Percentiles rank a stretch among this genome's conserved stretches.
These are phyloP conservation scores for Drosophila macrospina DNA, from an alignment of 2,888 invertebrate genomes.

Conservation along the genomic window DNA sequence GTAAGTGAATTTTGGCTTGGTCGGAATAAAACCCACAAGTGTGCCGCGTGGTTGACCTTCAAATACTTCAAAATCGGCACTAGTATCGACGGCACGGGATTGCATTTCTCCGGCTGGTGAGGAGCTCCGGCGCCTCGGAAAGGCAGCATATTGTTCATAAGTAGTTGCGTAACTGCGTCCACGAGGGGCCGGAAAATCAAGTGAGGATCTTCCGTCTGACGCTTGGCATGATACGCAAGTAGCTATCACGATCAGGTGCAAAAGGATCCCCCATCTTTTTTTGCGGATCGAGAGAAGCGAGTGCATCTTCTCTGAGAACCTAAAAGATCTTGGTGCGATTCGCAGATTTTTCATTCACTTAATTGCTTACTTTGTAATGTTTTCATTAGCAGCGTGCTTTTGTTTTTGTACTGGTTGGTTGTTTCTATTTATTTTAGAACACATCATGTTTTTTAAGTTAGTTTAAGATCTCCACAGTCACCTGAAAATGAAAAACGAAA, in stretches of 20 bases:
- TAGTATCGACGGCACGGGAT: slow-evolving; percentile 94
- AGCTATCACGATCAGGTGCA: slow-evolving; percentile 49
- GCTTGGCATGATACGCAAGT: slow-evolving; percentile 24
- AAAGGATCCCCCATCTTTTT: slow-evolving; percentile 41
- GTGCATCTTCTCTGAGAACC: slow-evolving; percentile 61
- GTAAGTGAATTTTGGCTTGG: slow-evolving; percentile 94
- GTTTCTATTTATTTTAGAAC: slow-evolving; percentile 24
- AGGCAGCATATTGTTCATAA: slow-evolving; percentile 82
- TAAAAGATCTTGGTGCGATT: slow-evolving; percentile 29
- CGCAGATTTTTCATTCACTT: slow-evolving; percentile 35
- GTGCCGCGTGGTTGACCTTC: slow-evolving; percentile 95
- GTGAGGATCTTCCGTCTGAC: slow-evolving; percentile 23
- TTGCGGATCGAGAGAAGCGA: slow-evolving; percentile 33
- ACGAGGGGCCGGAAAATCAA: slow-evolving; percentile 60
- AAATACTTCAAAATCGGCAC: slow-evolving; percentile 93
- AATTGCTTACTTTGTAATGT: slow-evolving; percentile 53
- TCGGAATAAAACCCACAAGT: slow-evolving; percentile 94
- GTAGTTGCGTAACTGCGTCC: slow-evolving; percentile 74
- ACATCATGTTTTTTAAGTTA: slow-evolving; percentile 47
- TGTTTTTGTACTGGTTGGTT: slow-evolving; percentile 34
- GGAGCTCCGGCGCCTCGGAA: slow-evolving; percentile 83
- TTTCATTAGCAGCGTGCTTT: slow-evolving; percentile 36
- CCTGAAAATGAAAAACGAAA: slow-evolving; percentile 45
- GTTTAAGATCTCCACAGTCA: slow-evolving; percentile 19
- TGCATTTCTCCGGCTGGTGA: slow-evolving; percentile 89